Evolutionary conservation across 92 coral and sea anemone species (phyloP), one percentile per base, ranked within the genome.

Genomic region (Porites evermanni): DNA sequence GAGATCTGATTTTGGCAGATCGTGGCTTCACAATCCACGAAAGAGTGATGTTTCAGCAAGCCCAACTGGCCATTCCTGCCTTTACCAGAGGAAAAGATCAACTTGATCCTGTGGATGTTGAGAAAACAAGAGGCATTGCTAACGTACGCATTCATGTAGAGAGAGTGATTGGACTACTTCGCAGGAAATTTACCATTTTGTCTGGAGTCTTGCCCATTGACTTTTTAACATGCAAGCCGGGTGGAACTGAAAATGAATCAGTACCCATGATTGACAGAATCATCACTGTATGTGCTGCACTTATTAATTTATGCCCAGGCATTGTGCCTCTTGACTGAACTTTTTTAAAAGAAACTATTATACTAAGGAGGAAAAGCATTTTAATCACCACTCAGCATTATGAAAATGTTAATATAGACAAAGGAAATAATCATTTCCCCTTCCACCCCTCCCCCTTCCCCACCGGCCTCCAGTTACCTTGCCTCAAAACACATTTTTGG

Each of bases 1-100:
- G 90, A 12, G 93, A 91, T 59, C 59, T 91, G 85, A 86, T 91
- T 51, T 71, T 91, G 84, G 91, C 91, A 52, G 94, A 91, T 44
- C 53, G 94, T 58, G 91, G 93, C 0, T 86, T 86, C 12, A 60
- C 88, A 9, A 74, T 74, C 51, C 74, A 84, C 0, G 81, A 84
- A 8, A 19, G 2, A 10, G 38, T 86, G n/a, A 26, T 73, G 66
- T 58, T 14, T n/a, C 4, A 73, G 20, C 80, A 76, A 52, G 86
- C 91, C 50, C 11, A 88, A 53, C 65, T 88, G 2, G 82, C 77
- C 6, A 81, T 81, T 10, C 91, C 91, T 23, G 90, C 85, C 67
- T 86, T 86, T 52, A 67, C 90, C 0, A 11, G 6, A 13, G 84
- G 85, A 5, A 86, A 78, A 60, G 64, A 56, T 32, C 85, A 86